A percentile compares a stretch with the other conserved stretches of the same genome.
Conservation (phyloP, 1,140 invertebrate genomes). For the Lordiphosa clarofinis region DNA sequence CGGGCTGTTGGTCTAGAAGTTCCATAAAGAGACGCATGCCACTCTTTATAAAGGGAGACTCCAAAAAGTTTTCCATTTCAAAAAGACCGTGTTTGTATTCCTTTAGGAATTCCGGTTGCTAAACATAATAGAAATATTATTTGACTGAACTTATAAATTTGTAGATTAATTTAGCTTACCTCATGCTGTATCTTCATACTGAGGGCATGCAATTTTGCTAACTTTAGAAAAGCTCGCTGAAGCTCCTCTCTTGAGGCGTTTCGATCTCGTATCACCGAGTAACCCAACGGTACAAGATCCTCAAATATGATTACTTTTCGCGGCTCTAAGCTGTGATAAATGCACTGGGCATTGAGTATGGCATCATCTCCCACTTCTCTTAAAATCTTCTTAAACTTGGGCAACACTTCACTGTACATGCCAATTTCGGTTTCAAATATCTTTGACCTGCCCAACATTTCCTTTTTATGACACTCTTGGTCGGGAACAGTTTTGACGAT, state of each 20-base stretch:
- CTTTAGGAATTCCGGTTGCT: constrained; percentile 30
- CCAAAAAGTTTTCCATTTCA: no score
- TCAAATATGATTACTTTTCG: no score
- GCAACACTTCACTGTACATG: constrained; percentile 42
- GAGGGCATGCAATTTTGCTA: no score
- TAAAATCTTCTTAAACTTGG: constrained; percentile 46
- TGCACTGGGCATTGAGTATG: constrained; percentile 15
- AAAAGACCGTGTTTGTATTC: constrained; percentile 23
- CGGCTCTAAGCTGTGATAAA: no score
- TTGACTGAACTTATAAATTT: neutral
- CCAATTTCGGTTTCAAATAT: constrained; percentile 57
- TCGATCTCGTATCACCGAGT: no score
- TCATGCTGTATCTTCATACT: constrained; percentile 45
- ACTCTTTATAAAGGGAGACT: no score
- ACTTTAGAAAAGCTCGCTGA: no score
- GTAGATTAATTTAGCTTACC: constrained; percentile 4
- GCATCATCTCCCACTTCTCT: constrained; percentile 36
- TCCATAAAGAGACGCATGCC: no score
- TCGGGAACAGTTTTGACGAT: constrained; percentile 64
- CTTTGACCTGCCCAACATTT: constrained; percentile 26
- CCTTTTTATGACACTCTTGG: constrained; percentile 47
- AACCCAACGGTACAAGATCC: no score
- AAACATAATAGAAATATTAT: neutral
- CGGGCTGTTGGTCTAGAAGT: no score
- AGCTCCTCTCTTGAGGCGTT: no score